phyloP scores from a whole-genome alignment of 2,113 vertebrate genomes.

The Furnarius figulus region DNA sequence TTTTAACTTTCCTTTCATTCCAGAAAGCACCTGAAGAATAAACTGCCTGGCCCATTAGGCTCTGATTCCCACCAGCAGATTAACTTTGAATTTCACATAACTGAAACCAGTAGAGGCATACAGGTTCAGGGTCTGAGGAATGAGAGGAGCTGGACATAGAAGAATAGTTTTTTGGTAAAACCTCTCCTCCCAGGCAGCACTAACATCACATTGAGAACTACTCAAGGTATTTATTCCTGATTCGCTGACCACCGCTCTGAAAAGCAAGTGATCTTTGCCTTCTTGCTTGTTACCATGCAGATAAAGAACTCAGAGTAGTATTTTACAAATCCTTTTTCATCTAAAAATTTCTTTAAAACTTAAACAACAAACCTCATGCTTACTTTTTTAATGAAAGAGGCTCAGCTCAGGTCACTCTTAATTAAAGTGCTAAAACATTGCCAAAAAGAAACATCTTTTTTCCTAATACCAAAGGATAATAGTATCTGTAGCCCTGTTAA shows the following conservation, averaged over 20 bases:
- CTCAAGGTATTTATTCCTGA: background rate
- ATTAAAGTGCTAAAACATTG: background rate
- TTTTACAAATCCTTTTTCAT: background rate
- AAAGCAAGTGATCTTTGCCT: background rate
- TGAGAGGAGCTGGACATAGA: background rate
- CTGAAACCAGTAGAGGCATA: background rate
- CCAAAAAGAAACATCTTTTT: background rate
- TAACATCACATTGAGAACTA: background rate
- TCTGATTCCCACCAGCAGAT: background rate
- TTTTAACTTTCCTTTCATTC: background rate
- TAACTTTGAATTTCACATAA: background rate
- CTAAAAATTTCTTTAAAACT: background rate
- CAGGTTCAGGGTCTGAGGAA: background rate
- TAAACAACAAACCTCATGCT: background rate
- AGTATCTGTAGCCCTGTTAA: background rate
- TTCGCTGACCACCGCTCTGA: background rate
- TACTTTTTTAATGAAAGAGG: background rate
- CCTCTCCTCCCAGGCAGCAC: background rate
- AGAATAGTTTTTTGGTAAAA: background rate
- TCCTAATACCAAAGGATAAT: background rate
- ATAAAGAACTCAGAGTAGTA: background rate
- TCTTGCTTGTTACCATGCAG: background rate
- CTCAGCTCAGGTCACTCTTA: background rate
- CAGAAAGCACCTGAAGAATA: background rate
- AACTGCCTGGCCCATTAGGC: background rate